Base-by-base conservation (phyloP, 2,888 invertebrate genomes). In the Onchidella celtica region DNA sequence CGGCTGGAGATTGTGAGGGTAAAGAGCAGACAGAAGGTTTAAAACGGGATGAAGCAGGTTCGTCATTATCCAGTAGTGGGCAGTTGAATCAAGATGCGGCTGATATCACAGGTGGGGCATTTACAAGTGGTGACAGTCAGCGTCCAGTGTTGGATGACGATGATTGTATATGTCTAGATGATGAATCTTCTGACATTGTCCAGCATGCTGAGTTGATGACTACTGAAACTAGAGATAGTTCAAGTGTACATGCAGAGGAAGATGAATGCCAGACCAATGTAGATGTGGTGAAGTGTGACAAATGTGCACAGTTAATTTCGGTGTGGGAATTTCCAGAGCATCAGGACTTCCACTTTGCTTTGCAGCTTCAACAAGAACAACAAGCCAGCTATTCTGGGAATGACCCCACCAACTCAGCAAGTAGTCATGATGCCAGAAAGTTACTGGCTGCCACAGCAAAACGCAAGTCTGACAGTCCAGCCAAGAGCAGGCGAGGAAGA, bases 261-360 rank as follows among this genome's bases (percentile, higher is more conserved):
- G 68, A 68, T 3, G n/a, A n/a, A 6, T 21, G 29, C 29, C 27
- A 27, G 17, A 14, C 11, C 17, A 1, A 40, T 40, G 40, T 0
- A 14, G 86, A 86, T 61, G 66, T 79, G 57, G 79, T 84, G 79
- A 61, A 77, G 55, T 98, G 97, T 93, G 87, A 94, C 0, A 95
- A 96, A 90, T 98, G 97, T 93, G 94, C 95, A 36, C 95, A 95
- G 90, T 94, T 92, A 83, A 94, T 97, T 76, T 92, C 94, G 17
- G 86, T 95, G 3, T 94, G 95, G 83, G 96, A 96, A 83, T 94
- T 96, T 87, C 92, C 94, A 0, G 96, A 97, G 90, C 98, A 98
- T 93, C 93, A 95, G 88, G 98, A 98, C 94, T 97, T 95, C 92
- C 98, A 98, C 92, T 95, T 96, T 88, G 98, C 98, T 4, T 95